Conservation (phyloP, 2,888 invertebrate genomes). For the Geophilus truncorum region DNA sequence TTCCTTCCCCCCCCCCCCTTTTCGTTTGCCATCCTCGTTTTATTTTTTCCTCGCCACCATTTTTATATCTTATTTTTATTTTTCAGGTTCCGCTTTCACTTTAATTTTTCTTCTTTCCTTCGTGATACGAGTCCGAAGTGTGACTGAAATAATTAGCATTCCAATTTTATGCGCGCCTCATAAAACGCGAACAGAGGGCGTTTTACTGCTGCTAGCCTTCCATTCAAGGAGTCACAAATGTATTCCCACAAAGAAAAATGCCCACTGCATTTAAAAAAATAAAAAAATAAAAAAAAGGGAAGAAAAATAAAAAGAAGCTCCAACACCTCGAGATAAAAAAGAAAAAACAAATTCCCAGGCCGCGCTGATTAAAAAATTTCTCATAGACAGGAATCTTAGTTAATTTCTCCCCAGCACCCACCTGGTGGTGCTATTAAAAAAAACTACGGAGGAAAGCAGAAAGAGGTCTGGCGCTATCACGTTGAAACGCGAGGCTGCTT, state of each 20-base stretch:
- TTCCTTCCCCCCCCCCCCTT: not conserved
- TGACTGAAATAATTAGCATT: slow-evolving; percentile 35
- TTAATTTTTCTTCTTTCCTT: slow-evolving; percentile 5
- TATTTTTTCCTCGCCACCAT: not conserved
- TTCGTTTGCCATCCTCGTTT: no score
- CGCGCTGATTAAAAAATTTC: slow-evolving; percentile 31
- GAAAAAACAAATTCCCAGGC: not conserved
- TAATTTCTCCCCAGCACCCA: slow-evolving; percentile 31
- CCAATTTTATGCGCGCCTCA: slow-evolving; percentile 33
- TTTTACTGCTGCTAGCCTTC: slow-evolving; percentile 33
- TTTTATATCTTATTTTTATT: not conserved
- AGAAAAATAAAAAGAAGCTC: not conserved
- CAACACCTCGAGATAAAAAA: not conserved
- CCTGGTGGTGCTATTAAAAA: slow-evolving; percentile 30
- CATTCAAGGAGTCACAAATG: slow-evolving; percentile 30
- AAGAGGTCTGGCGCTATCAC: slow-evolving; percentile 2
- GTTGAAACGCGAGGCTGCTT: slow-evolving; percentile 6
- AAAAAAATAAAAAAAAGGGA: not conserved
- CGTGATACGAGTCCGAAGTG: slow-evolving; percentile 29
- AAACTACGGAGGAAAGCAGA: not conserved
- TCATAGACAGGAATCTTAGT: slow-evolving; percentile 31
- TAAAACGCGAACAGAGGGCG: slow-evolving; percentile 31
- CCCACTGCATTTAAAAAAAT: not conserved
- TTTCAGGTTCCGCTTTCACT: not conserved
- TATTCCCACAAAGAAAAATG: slow-evolving; percentile 16